phyloP scores from a whole-genome alignment of 1,140 invertebrate species.

The Diachasmimorpha longicaudata region DNA sequence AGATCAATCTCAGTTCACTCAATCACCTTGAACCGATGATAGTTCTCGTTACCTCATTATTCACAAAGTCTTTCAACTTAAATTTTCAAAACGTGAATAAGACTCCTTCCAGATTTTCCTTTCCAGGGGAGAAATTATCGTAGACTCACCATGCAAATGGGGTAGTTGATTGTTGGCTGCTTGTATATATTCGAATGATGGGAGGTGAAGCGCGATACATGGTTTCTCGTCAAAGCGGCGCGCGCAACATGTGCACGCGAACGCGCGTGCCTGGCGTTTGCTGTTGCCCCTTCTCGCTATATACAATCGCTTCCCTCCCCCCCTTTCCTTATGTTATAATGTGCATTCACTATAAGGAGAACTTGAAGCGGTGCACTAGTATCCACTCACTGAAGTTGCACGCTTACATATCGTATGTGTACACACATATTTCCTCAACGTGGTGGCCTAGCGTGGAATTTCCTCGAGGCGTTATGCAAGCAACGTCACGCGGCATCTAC shows the following conservation, averaged over 20 bases:
- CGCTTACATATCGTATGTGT: conserved; percentile 13
- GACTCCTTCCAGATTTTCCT: not conserved
- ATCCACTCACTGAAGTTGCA: not conserved
- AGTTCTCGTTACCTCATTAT: not conserved
- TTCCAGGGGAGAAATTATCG: not conserved
- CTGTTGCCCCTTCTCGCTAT: conserved; percentile 8
- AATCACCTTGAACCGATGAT: not conserved
- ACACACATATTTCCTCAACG: conserved; percentile 11
- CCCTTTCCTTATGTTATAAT: not conserved
- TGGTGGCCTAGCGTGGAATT: conserved; percentile 37
- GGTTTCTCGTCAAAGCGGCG: conserved; percentile 21
- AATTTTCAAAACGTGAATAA: not conserved
- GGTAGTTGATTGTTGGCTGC: not conserved
- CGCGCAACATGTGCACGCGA: conserved; percentile 28
- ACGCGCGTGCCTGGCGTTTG: conserved; percentile 34
- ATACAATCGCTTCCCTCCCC: not conserved
- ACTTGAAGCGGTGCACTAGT: conserved; percentile 1
- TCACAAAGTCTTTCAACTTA: not conserved
- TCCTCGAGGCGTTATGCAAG: conserved; percentile 35
- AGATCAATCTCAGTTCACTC: too few species aligned
- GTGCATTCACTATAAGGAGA: conserved; percentile 12
- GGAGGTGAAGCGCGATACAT: not conserved
- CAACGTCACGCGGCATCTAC: conserved; percentile 5
- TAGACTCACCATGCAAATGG: not conserved
- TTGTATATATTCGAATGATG: conserved; percentile 4